Conservation (phyloP, 2,113 vertebrate genomes). For the Lycaon pictus region DNA sequence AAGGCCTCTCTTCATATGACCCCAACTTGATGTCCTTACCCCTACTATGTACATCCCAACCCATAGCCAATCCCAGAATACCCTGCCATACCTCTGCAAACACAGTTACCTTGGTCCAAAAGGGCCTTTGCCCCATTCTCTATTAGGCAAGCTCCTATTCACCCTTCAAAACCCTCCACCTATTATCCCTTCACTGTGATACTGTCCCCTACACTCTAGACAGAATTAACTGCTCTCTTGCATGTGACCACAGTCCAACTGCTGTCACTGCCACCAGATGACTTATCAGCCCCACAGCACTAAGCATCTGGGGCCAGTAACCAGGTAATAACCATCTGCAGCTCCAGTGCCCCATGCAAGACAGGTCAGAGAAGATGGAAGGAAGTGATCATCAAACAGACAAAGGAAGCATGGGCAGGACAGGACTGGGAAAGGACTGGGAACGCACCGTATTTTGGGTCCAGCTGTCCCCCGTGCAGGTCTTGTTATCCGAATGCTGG, state of each 20-base stretch:
- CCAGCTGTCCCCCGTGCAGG: constrained; percentile 87
- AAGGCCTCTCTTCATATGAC: background rate
- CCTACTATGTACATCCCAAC: background rate
- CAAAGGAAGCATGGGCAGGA: background rate
- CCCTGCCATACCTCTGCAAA: background rate
- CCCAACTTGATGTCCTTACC: background rate
- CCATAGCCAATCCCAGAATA: background rate
- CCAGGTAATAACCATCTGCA: background rate
- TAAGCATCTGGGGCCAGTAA: background rate
- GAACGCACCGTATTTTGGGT: constrained; percentile 89
- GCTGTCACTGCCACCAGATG: background rate
- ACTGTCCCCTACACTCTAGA: background rate
- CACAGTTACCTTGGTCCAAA: background rate
- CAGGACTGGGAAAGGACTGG: background rate
- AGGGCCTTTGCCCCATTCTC: background rate
- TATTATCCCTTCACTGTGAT: background rate
- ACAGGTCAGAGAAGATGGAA: background rate
- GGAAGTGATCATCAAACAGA: background rate
- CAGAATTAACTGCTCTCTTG: background rate
- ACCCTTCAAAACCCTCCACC: background rate
- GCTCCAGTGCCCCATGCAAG: background rate
- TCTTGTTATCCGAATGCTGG: constrained; percentile 92
- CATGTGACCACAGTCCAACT: background rate
- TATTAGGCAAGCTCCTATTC: background rate
- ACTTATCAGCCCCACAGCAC: background rate